Evolutionary conservation across 92 coral and sea anemone genomes (phyloP), one percentile per base, ranked within the genome.

Genomic region (Porites cylindrica): DNA sequence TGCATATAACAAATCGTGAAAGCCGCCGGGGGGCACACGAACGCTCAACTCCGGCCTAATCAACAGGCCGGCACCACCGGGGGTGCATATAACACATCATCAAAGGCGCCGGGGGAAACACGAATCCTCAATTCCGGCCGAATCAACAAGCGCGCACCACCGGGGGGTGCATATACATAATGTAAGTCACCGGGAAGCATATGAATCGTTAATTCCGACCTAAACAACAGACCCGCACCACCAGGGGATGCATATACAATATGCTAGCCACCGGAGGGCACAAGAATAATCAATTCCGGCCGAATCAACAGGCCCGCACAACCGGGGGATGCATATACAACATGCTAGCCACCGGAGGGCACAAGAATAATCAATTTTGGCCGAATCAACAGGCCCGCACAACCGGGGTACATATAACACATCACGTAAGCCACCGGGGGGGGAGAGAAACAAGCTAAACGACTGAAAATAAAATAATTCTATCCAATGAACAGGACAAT

Each of bases 381-480:
- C 23, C 23, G 23, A 21, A 21, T 21, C 23, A 21, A 21, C 23
- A 21, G 23, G 23, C 23, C 23, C 23, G 23, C 23, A 21, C 23
- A 21, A 21, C 23, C 23, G 23, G 26, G 26, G 14, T 14, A 56
- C 61, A 56, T 9, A 56, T 56, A 9, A 56, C 61, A 56, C 10
- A 56, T 3, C 61, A 14, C 61, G 14, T 24, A 24, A 24, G 1
- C 61, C 61, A 56, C 4, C 14, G 61, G 4, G 14, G 61, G 61
- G 8, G 10, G 23, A 21, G 76, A 20, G 52, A 18, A 38, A 29
- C 17, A 71, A 19, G 53, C 13, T 32, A 71, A 71, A 71, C 52
- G 76, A 10, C 76, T 71, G 76, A 71, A 71, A 71, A 71, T 71
- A 52, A 71, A 71, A 71, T 24, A 24, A 24, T 24, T 32, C 61